phyloP scores from a whole-genome alignment of 2,797 vertebrate species.

The Paedocypris micromegethes region DNA sequence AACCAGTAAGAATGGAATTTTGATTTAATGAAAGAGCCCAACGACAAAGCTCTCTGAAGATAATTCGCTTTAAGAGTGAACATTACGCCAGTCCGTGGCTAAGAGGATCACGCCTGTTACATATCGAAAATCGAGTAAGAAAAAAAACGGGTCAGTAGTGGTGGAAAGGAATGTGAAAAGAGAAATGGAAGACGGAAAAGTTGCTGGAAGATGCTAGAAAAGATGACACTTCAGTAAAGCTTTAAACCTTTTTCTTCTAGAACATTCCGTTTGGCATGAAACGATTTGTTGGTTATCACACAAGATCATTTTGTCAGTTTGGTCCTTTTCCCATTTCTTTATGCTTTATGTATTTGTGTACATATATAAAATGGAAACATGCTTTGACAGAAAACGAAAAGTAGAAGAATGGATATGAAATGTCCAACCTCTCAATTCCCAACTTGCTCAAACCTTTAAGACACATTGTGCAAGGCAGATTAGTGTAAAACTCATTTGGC shows the following conservation, averaged over 20 bases:
- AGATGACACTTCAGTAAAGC: too few relatives aligned
- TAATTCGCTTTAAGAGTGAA: conserved; percentile 48
- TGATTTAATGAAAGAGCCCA: conserved; percentile 62
- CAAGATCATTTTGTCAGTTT: too few relatives aligned
- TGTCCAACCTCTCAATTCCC: conserved; percentile 12
- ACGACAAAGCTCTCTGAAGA: conserved; percentile 58
- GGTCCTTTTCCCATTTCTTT: too few relatives aligned
- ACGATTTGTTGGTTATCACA: too few relatives aligned
- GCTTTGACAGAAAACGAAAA: too few relatives aligned
- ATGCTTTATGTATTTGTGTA: too few relatives aligned
- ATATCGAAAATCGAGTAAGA: not conserved
- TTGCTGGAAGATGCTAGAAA: not conserved
- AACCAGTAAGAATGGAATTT: conserved; percentile 62
- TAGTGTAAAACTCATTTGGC: conserved; percentile 33
- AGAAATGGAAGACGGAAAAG: not conserved
- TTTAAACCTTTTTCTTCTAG: too few relatives aligned
- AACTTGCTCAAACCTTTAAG: conserved; percentile 41
- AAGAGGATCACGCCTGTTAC: conserved; percentile 49
- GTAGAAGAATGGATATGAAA: too few relatives aligned
- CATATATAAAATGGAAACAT: too few relatives aligned
- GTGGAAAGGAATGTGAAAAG: not conserved
- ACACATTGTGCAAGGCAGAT: conserved; percentile 43
- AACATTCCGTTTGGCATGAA: too few relatives aligned
- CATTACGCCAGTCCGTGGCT: conserved; percentile 46
- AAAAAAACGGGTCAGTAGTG: conserved; percentile 13